Conservation (phyloP, 2,797 vertebrate species). For the Syncerus caffer region DNA sequence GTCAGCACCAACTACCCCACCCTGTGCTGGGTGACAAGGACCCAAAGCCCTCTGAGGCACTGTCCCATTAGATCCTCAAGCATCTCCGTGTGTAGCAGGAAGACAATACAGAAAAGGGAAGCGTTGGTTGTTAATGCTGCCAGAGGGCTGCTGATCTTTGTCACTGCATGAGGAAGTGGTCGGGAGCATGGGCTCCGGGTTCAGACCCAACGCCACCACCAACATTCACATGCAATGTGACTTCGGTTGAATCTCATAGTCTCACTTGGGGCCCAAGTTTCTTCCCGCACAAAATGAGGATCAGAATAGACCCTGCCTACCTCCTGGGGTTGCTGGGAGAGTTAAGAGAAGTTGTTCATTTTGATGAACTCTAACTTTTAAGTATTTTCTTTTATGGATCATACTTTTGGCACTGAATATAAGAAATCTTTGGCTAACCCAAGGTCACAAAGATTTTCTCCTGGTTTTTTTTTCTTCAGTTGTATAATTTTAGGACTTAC, state of each 20-base stretch:
- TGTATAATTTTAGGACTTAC: background rate
- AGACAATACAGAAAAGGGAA: background rate
- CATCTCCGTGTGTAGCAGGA: background rate
- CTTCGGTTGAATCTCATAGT: background rate
- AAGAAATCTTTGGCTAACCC: background rate
- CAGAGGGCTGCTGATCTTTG: background rate
- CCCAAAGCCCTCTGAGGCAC: background rate
- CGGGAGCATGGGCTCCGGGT: background rate
- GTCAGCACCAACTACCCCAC: background rate
- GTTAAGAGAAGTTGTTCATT: background rate
- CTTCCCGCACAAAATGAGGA: background rate
- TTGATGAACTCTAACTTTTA: background rate
- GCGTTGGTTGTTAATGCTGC: background rate
- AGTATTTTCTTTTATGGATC: background rate
- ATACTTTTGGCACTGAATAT: rapidly evolving
- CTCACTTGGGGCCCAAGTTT: background rate
- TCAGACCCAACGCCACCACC: background rate
- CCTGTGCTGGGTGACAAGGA: rapidly evolving
- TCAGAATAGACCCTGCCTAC: background rate
- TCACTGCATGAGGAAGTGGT: background rate
- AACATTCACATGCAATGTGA: background rate
- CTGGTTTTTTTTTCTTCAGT: background rate
- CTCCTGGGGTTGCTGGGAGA: background rate
- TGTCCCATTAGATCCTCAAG: background rate
- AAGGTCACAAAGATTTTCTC: rapidly evolving